phyloP scores from a whole-genome alignment of 2,113 vertebrate species.

The Pomatostomus ruficeps region DNA sequence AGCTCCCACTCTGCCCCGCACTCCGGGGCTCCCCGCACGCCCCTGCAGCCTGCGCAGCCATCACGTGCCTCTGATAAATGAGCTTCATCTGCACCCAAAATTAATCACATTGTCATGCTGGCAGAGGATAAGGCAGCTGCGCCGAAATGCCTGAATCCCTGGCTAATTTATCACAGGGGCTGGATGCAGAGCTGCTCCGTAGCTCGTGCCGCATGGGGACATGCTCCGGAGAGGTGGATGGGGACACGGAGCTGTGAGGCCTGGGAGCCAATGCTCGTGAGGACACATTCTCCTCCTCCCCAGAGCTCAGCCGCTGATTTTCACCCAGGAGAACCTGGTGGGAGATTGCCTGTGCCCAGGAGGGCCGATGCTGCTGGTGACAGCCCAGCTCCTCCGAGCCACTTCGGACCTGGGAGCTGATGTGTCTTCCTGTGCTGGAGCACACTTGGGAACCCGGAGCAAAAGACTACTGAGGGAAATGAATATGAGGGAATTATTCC shows the following conservation, averaged over 20 bases:
- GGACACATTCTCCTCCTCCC: background rate
- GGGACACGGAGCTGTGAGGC: background rate
- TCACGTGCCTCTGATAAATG: slow-evolving; percentile 54
- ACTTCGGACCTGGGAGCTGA: background rate
- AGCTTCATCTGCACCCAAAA: slow-evolving; percentile 55
- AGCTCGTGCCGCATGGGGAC: background rate
- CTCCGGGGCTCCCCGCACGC: accelerated
- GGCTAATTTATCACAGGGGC: slow-evolving; percentile 54
- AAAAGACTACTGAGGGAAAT: background rate
- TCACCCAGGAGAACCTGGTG: background rate
- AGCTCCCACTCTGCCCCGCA: accelerated
- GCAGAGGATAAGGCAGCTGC: slow-evolving; percentile 61
- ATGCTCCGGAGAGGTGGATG: background rate
- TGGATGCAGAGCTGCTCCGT: background rate
- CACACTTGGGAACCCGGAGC: accelerated
- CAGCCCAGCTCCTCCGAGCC: background rate
- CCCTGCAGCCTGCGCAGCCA: background rate
- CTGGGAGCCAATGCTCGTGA: accelerated
- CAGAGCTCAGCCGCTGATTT: background rate
- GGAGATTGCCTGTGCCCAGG: background rate
- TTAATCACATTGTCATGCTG: slow-evolving; percentile 61
- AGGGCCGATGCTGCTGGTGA: background rate
- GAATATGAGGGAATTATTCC: background rate
- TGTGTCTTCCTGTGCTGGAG: background rate
- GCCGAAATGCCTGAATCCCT: slow-evolving; percentile 5